Conservation (phyloP, 2,113 vertebrate genomes). For the Oriolus oriolus region DNA sequence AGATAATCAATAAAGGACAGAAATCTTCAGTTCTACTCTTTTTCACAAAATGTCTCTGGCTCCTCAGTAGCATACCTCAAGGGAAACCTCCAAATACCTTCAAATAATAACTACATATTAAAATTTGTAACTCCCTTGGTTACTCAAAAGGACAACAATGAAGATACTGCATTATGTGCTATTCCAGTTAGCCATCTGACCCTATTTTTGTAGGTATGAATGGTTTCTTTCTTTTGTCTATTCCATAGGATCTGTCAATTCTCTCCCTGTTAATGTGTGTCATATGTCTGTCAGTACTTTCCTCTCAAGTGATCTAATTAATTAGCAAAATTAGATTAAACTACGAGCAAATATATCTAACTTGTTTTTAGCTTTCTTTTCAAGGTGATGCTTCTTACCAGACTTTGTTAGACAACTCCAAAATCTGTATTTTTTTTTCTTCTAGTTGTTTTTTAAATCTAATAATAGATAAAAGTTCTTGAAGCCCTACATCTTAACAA, state of each 20-base stretch:
- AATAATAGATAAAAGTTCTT: background rate
- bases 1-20: background rate
- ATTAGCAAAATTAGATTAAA: background rate
- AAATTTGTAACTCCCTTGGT: background rate
- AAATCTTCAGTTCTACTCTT: background rate
- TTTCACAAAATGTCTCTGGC: background rate
- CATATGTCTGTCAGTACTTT: background rate
- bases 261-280: background rate
- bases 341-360: background rate
- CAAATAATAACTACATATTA: background rate
- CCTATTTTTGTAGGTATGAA: background rate
- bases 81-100: background rate
- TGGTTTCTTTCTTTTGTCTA: background rate
- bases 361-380: background rate
- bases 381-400: background rate
- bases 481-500: background rate
- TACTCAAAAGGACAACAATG: background rate
- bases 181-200: background rate
- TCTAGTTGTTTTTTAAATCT: background rate
- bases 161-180: background rate
- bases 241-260: background rate
- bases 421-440: background rate
- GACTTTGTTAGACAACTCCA: background rate
- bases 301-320: background rate
- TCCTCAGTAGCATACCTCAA: background rate